These are phyloP conservation scores for Oligia strigilis DNA, from an alignment of 2,888 invertebrate genomes.

Conservation along the genomic window DNA sequence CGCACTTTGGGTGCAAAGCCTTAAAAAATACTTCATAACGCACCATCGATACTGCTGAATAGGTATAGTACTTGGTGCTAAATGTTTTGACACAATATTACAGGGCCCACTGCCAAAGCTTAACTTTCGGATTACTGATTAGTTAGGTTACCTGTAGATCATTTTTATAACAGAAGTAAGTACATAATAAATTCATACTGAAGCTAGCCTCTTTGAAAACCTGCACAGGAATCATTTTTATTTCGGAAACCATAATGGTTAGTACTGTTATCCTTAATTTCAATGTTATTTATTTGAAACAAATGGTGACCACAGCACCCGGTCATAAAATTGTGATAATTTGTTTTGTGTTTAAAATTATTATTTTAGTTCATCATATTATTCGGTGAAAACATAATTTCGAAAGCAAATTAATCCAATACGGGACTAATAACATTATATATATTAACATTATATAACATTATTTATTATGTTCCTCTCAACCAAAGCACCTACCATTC, in stretches of 20 bases:
- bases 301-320: conserved; percentile 10
- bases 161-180: not conserved
- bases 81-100: too few species aligned
- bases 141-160: not conserved
- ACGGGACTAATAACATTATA: not conserved
- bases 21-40: too few species aligned
- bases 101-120: too few species aligned
- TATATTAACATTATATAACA: too few species aligned
- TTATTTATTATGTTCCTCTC: too few species aligned
- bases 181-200: not conserved
- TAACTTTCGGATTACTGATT: not conserved
- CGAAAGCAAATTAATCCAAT: not conserved
- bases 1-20: too few species aligned
- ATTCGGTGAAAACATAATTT: not conserved
- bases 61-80: too few species aligned
- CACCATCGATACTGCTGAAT: too few species aligned
- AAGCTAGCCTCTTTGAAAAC: not conserved
- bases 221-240: not conserved
- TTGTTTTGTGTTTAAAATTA: not conserved
- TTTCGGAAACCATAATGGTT: conserved; percentile 4
- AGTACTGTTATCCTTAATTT: not conserved
- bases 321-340: not conserved
- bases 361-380: conserved; percentile 4
- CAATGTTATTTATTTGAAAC: not conserved
- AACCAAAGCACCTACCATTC: too few species aligned